These are phyloP conservation scores for Mesochorus sp. DNA, from an alignment of 2,888 invertebrate species.

Conservation along the genomic window DNA sequence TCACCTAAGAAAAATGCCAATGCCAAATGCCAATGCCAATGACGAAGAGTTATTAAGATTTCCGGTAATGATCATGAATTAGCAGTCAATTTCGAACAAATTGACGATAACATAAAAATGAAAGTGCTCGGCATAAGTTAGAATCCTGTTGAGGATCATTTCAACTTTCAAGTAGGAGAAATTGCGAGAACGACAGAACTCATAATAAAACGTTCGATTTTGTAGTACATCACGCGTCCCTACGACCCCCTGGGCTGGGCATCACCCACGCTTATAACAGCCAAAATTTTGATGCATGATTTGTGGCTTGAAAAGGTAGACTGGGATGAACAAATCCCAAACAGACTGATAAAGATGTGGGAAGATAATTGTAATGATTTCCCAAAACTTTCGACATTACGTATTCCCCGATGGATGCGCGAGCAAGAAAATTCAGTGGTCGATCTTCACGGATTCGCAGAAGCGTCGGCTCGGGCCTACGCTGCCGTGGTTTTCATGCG, in stretches of 20 bases:
- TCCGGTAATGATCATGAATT: background rate
- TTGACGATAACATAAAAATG: background rate
- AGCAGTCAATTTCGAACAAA: background rate
- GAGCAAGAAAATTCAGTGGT: background rate
- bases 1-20: conserved; percentile 4
- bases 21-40: no score
- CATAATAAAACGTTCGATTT: background rate
- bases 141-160: background rate
- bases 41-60: background rate
- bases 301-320: conserved; percentile 4
- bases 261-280: background rate
- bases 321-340: conserved; percentile 4
- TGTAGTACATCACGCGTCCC: conserved; percentile 6
- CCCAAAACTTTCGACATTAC: background rate
- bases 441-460: conserved; percentile 14
- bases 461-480: background rate
- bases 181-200: background rate
- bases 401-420: conserved; percentile 7
- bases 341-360: background rate
- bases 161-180: conserved; percentile 14
- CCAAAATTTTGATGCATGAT: conserved; percentile 8
- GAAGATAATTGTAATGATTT: background rate
- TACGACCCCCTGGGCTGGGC: conserved; percentile 19
- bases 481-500: conserved; percentile 20
- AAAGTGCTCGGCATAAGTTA: conserved; percentile 1